Conservation (phyloP, 2,113 vertebrate species). For the Mormyrus lacerda region DNA sequence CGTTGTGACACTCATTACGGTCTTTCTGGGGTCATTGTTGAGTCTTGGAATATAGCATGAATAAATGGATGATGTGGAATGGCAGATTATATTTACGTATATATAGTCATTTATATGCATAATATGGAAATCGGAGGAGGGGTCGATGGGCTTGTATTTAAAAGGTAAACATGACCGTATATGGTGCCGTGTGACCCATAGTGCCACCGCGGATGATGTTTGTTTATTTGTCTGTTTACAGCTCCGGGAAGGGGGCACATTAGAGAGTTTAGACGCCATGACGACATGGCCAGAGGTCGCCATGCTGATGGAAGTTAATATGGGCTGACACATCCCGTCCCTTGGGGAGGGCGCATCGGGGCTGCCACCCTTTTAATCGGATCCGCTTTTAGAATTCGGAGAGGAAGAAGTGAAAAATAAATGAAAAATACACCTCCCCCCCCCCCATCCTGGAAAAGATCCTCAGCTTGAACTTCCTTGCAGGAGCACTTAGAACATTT, state of each 20-base stretch:
- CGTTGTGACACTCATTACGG: not conserved
- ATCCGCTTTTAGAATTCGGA: conserved; percentile 44
- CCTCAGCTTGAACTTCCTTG: conserved; percentile 44
- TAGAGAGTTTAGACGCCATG: conserved; percentile 27
- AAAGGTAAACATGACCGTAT: not conserved
- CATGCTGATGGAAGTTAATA: conserved; percentile 68
- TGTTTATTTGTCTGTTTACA: not conserved
- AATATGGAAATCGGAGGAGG: not conserved
- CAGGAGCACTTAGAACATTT: conserved; percentile 66
- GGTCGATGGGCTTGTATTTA: not conserved
- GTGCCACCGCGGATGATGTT: not conserved
- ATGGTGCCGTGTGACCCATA: not conserved
- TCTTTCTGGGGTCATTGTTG: not conserved
- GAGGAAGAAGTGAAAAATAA: conserved; percentile 60
- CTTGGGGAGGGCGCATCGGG: conserved; percentile 44
- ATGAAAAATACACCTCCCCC: conserved; percentile 59
- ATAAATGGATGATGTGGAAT: not conserved
- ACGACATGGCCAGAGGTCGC: conserved; percentile 56
- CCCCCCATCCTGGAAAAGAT: conserved; percentile 28
- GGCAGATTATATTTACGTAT: not conserved
- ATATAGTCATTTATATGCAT: not conserved
- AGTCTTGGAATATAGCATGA: not conserved
- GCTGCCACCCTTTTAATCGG: conserved; percentile 50
- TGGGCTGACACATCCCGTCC: conserved; percentile 63
- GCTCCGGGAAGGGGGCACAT: conserved; percentile 8